Evolutionary conservation across 2,888 invertebrate species (phyloP).

Genomic region (Carpatolechia fugitivella): DNA sequence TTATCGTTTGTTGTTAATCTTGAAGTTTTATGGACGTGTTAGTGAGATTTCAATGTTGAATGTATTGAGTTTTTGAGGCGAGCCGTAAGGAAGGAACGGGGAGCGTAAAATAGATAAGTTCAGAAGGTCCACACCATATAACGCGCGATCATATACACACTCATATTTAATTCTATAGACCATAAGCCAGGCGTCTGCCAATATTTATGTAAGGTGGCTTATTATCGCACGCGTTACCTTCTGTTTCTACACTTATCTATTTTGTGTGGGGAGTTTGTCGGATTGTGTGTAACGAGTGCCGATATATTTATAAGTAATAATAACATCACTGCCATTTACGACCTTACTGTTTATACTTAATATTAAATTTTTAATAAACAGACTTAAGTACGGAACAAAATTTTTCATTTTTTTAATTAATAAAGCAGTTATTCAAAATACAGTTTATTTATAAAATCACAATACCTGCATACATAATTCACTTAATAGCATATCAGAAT

Average conservation of each 20-base stretch:
- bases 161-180: too few relatives aligned
- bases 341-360: conserved; percentile 78
- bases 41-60: conserved; percentile 59
- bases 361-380: conserved; percentile 74
- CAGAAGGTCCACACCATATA: too few relatives aligned
- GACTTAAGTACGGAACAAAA: conserved; percentile 42
- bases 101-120: conserved; percentile 28
- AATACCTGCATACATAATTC: conserved; percentile 3
- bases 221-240: too few relatives aligned
- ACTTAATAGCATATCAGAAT: background rate
- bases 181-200: too few relatives aligned
- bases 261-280: too few relatives aligned
- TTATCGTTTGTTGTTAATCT: conserved; percentile 56
- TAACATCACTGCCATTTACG: conserved; percentile 78
- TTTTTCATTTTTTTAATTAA: conserved; percentile 23
- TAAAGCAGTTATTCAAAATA: conserved; percentile 24
- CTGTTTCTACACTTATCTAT: too few relatives aligned
- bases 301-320: conserved; percentile 65
- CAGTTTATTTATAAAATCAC: conserved; percentile 46
- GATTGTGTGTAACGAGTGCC: conserved; percentile 59
- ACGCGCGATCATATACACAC: too few relatives aligned
- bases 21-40: conserved; percentile 62
- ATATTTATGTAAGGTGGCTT: too few relatives aligned
- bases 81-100: conserved; percentile 32
- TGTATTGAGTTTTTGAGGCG: conserved; percentile 53